Conservation (phyloP, 2,888 invertebrate genomes). For the Stenchaetothrips biformis region DNA sequence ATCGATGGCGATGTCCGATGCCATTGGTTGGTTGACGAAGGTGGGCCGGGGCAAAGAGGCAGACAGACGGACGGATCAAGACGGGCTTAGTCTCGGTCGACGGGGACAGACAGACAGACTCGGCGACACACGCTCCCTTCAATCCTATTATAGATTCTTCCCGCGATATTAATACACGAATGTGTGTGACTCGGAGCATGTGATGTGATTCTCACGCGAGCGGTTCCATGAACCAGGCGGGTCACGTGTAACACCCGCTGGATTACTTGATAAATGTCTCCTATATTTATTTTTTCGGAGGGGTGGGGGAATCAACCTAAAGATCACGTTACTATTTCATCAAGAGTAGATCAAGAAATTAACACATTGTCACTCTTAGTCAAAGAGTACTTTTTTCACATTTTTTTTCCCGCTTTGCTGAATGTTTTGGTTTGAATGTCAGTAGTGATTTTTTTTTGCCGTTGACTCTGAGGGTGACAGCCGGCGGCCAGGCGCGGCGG, state of each 20-base stretch:
- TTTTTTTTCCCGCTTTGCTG: neutral
- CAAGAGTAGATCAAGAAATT: too few relatives aligned
- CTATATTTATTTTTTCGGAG: neutral
- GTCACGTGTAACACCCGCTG: neutral
- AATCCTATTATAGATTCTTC: neutral
- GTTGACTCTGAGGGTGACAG: neutral
- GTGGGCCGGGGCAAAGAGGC: neutral
- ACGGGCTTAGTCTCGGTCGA: neutral
- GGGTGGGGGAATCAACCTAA: neutral
- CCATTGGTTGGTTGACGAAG: neutral
- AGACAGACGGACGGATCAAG: neutral
- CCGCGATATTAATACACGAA: neutral
- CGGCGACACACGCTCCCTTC: neutral
- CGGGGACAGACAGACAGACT: neutral
- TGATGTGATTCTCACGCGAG: neutral
- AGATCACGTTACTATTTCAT: too few relatives aligned
- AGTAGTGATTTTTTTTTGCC: neutral
- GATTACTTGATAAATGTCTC: too few relatives aligned
- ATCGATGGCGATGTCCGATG: neutral
- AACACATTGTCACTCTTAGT: too few relatives aligned
- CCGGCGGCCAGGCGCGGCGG: neutral
- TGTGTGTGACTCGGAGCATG: neutral
- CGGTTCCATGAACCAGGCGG: neutral
- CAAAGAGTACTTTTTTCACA: too few relatives aligned
- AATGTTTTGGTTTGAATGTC: neutral